These are phyloP conservation scores for Carassius gibelio DNA, from an alignment of 2,113 vertebrate genomes.

Conservation along the genomic window DNA sequence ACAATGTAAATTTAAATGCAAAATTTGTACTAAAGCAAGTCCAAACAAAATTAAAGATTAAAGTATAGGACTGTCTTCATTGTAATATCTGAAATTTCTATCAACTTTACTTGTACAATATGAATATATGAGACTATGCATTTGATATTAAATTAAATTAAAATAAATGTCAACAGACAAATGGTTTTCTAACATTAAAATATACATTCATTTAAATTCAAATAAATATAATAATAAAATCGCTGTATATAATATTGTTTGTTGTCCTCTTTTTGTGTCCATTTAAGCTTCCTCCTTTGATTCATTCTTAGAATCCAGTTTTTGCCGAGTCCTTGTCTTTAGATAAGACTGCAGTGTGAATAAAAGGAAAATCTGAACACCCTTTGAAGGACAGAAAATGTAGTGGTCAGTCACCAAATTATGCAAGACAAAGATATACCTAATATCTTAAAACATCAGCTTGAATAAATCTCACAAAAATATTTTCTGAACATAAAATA, in stretches of 20 bases:
- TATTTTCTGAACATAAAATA: background rate
- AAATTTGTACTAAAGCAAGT: background rate
- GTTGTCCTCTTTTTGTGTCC: background rate
- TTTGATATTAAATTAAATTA: background rate
- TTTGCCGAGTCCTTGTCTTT: background rate
- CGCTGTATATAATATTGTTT: background rate
- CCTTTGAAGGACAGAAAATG: slow-evolving; percentile 47
- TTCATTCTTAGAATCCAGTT: background rate
- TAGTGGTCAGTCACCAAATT: background rate
- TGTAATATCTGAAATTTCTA: background rate
- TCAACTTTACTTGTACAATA: background rate
- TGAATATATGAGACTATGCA: background rate
- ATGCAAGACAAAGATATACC: background rate
- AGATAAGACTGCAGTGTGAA: slow-evolving; percentile 54
- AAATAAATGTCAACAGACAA: background rate
- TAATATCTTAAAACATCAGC: background rate
- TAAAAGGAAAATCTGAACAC: slow-evolving; percentile 67
- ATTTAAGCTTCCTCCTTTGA: background rate
- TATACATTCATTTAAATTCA: too few relatives aligned
- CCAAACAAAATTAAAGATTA: background rate
- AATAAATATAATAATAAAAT: too few relatives aligned
- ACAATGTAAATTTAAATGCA: background rate
- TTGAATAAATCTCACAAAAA: background rate
- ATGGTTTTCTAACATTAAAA: too few relatives aligned
- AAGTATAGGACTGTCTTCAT: background rate